phyloP scores from a whole-genome alignment of 2,797 vertebrate species.

The Carcharodon carcharias region DNA sequence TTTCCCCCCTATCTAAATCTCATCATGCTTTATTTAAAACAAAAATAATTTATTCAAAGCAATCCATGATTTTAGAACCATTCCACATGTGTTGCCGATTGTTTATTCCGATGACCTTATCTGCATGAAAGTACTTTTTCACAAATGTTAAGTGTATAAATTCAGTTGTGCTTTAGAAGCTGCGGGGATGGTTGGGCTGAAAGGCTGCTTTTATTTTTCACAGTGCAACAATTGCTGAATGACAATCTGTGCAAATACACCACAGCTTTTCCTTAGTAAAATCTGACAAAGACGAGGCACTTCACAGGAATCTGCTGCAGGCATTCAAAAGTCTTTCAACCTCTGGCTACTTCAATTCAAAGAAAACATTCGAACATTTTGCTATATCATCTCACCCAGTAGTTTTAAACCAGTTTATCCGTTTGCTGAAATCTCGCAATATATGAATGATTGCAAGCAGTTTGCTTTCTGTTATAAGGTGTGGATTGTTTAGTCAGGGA shows the following conservation, averaged over 20 bases:
- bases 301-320: background rate
- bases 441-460: background rate
- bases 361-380: background rate
- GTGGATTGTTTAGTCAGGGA: background rate
- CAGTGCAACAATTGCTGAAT: background rate
- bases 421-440: background rate
- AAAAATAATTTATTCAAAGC: background rate
- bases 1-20: background rate
- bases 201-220: background rate
- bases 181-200: background rate
- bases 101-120: background rate
- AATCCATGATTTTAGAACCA: background rate
- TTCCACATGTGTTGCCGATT: background rate
- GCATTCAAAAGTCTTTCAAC: background rate
- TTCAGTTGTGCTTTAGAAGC: background rate
- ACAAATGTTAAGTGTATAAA: background rate
- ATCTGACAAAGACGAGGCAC: background rate
- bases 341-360: too few species aligned
- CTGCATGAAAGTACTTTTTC: background rate
- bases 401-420: background rate
- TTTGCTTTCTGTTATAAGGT: background rate
- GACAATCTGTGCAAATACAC: background rate
- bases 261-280: too few species aligned
- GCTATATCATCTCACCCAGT: background rate
- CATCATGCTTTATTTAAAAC: background rate